A percentile compares a stretch with the other conserved stretches of the same genome.
Evolutionary conservation across 1,140 invertebrate genomes (phyloP).

Genomic region (Leptonema lineaticorne): DNA sequence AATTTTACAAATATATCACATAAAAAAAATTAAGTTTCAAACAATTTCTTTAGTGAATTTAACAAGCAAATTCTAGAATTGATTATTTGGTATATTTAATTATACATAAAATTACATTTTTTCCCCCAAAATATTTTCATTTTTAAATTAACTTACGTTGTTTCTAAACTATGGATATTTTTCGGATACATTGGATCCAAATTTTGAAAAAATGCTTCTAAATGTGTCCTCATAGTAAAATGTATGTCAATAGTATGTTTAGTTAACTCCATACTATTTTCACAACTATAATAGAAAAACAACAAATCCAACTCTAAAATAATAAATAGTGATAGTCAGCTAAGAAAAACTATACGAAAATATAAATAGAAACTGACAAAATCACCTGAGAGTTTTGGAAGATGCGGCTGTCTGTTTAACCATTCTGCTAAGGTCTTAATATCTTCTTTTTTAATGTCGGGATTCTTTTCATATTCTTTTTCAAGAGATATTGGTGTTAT

Average conservation of each 20-base stretch:
- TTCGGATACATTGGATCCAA: constrained; percentile 57
- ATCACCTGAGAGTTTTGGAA: constrained; percentile 49
- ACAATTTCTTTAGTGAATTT: too few species aligned
- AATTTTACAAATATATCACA: too few species aligned
- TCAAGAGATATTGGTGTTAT: constrained; percentile 41
- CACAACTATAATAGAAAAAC: constrained; percentile 65
- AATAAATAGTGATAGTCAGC: constrained; percentile 1
- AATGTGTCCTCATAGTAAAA: constrained; percentile 63
- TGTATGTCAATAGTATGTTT: constrained; percentile 66
- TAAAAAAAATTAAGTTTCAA: too few species aligned
- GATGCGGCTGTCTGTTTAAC: constrained; percentile 49
- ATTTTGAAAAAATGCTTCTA: constrained; percentile 61
- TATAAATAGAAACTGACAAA: background rate
- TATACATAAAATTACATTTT: background rate
- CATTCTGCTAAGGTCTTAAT: constrained; percentile 47
- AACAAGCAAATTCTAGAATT: too few species aligned
- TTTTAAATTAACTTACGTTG: constrained; percentile 15
- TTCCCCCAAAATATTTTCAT: too few species aligned
- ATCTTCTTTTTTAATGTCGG: constrained; percentile 48
- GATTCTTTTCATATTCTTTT: constrained; percentile 50
- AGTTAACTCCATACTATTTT: constrained; percentile 61
- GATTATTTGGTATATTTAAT: too few species aligned
- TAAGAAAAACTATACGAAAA: background rate
- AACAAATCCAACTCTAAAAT: constrained; percentile 61
- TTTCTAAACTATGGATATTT: constrained; percentile 43